Evolutionary conservation across 2,797 vertebrate genomes (phyloP), one percentile per base, ranked within the genome.

Genomic region (Chaetodon trifasciatus): DNA sequence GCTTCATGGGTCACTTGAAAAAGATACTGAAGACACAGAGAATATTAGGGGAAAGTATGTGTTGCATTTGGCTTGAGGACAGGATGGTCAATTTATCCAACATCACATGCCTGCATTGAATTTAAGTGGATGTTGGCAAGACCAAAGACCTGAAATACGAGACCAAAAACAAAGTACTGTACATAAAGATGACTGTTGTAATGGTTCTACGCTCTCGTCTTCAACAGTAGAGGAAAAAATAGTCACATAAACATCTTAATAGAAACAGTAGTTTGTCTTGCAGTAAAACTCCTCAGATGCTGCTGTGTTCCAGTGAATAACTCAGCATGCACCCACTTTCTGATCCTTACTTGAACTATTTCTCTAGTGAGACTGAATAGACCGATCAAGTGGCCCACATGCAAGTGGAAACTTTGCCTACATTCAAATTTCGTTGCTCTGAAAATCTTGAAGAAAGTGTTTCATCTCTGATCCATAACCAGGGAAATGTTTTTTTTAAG

Each of bases 21-120:
- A 44, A 11, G 21, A 67, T 12, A 46, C 1, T 47, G 8, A 16
- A 44, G 11, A 56, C 21, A 70, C 32, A 19, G 13, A 72, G 24
- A 63, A 28, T 5, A 42, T 19, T 12, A 19, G 21, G 46, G 72
- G 42, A 23, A 12, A 57, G 21, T 56, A 9, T 4, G 28, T 72
- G 42, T 49, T 76, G 52, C 50, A 50, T 77, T 76, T 67, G 42
- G 23, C 53, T 66, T 76, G 19, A 74, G 61, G 53, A 72, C 52
- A 50, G 15, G 19, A 57, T 55, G 16, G 69, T 77, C 24, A 63
- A 47, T 28, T 71, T 19, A 67, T 63, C 56, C 47, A 52, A n/a
- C n/a, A 66, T 24, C 66, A 52, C 71, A 67, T 62, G n/a, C 8
- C 28, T 55, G 19, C 62, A 62, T 72, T 63, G 76, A 28, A 56